Conservation (phyloP, 2,888 invertebrate genomes). For the Penaeus monodon region DNA sequence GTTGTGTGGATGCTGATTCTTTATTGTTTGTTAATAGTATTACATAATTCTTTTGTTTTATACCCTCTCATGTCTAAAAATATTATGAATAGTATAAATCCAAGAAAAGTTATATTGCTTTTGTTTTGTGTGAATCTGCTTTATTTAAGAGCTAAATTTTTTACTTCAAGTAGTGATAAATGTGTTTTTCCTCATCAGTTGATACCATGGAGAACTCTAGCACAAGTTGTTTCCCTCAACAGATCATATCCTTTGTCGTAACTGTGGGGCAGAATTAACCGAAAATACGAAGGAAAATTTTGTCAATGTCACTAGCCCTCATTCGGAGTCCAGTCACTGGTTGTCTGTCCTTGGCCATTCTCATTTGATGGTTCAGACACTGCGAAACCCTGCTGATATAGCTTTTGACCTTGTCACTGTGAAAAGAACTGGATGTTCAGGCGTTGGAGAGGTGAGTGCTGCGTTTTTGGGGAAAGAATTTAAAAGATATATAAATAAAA, state of each 20-base stretch:
- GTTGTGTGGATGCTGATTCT: too few relatives aligned
- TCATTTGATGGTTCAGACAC: constrained; percentile 39
- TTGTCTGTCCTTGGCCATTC: constrained; percentile 35
- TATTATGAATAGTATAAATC: too few relatives aligned
- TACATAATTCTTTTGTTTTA: too few relatives aligned
- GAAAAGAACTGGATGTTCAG: constrained; percentile 40
- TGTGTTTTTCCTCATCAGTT: too few relatives aligned
- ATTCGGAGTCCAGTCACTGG: constrained; percentile 34
- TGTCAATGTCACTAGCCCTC: constrained; percentile 41
- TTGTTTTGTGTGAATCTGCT: too few relatives aligned
- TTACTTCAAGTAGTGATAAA: too few relatives aligned
- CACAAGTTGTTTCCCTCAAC: background rate
- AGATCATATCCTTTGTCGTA: constrained; percentile 50
- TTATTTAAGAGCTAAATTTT: too few relatives aligned
- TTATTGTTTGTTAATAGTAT: too few relatives aligned
- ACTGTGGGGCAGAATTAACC: constrained; percentile 47
- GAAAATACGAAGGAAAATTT: constrained; percentile 47
- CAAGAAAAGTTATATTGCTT: too few relatives aligned
- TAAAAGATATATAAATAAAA: too few relatives aligned
- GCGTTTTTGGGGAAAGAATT: background rate
- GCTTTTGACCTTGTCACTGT: constrained; percentile 41
- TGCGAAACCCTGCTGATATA: constrained; percentile 44
- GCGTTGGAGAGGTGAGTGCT: constrained; percentile 49
- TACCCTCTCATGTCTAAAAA: too few relatives aligned
- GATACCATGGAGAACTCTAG: too few relatives aligned